Conservation (phyloP, 2,113 vertebrate species). For the Narcine bancroftii region DNA sequence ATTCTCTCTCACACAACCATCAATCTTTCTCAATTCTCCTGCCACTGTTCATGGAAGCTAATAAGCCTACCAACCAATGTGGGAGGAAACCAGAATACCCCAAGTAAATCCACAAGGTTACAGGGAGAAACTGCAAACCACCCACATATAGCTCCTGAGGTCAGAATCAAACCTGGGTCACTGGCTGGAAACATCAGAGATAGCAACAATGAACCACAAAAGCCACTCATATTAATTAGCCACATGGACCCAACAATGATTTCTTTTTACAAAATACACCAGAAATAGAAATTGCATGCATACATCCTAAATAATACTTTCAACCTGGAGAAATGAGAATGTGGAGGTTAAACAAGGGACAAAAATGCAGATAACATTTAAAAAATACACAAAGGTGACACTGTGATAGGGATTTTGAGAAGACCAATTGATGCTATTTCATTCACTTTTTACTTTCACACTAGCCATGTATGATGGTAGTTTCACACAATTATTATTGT, state of each 20-base stretch:
- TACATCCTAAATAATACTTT: not conserved
- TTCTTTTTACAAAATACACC: not conserved
- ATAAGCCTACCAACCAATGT: too few species aligned
- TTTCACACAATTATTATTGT: not conserved
- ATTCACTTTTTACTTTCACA: not conserved
- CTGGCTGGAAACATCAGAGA: too few species aligned
- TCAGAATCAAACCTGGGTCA: too few species aligned
- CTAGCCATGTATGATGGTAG: not conserved
- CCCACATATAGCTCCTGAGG: too few species aligned
- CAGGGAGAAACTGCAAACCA: too few species aligned
- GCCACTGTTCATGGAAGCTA: too few species aligned
- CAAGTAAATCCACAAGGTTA: too few species aligned
- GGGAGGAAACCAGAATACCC: too few species aligned
- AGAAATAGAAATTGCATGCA: not conserved
- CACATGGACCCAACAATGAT: not conserved
- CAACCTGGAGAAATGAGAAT: not conserved
- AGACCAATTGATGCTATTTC: not conserved
- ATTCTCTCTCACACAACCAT: too few species aligned
- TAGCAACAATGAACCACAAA: too few species aligned
- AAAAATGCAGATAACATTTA: not conserved
- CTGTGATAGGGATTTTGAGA: not conserved
- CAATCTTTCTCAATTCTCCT: too few species aligned
- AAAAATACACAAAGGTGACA: not conserved
- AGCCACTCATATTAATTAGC: too few species aligned
- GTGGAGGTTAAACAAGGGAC: not conserved